These are phyloP conservation scores for Eilema sororculum DNA, from an alignment of 2,888 invertebrate species.

Conservation along the genomic window DNA sequence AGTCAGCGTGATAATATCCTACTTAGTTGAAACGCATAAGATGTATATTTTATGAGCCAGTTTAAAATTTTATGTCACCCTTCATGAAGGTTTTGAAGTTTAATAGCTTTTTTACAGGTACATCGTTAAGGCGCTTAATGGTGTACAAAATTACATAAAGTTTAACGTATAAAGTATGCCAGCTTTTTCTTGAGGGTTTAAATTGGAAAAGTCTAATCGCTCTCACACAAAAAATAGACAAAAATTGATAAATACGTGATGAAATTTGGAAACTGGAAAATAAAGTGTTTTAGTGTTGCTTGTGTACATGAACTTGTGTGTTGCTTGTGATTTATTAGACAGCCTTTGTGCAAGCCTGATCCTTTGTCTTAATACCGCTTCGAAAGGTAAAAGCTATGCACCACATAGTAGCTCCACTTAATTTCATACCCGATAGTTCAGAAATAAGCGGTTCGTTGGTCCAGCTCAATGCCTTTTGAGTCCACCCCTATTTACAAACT, in stretches of 20 bases:
- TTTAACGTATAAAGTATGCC: neutral
- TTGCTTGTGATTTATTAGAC: too few species aligned
- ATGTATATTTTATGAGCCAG: constrained; percentile 6
- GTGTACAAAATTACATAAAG: neutral
- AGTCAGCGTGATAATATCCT: neutral
- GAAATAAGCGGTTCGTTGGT: neutral
- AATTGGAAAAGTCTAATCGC: neutral
- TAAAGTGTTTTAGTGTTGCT: too few species aligned
- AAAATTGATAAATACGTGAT: too few species aligned
- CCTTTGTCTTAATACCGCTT: too few species aligned
- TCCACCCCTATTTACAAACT: neutral
- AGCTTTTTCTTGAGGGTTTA: neutral
- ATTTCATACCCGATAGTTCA: neutral
- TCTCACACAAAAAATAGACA: too few species aligned
- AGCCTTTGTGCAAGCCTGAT: too few species aligned
- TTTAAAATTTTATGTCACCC: neutral
- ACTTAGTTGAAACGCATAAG: neutral
- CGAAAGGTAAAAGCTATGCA: neutral
- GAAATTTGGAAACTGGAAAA: too few species aligned
- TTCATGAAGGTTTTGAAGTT: neutral
- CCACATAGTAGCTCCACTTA: neutral
- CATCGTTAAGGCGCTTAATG: constrained; percentile 2
- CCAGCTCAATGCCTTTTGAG: neutral
- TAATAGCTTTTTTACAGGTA: constrained; percentile 1
- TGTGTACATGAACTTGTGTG: too few species aligned